Conservation (phyloP, 2,888 invertebrate genomes). For the Anticlea derivata region DNA sequence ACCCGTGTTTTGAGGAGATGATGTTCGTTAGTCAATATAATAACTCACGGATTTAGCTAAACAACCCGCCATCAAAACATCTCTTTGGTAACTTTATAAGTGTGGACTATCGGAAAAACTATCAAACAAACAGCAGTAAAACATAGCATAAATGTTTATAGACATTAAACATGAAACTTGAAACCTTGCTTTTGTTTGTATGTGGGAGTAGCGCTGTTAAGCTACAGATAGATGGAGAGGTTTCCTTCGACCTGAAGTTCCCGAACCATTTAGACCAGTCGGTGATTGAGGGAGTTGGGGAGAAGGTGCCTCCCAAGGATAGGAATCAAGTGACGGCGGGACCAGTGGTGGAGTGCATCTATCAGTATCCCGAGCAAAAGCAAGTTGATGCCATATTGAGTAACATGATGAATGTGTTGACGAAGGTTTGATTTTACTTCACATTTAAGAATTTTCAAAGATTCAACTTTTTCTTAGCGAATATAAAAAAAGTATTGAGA, state of each 20-base stretch:
- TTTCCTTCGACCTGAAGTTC: slow-evolving; percentile 28
- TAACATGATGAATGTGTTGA: slow-evolving; percentile 57
- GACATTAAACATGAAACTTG: slow-evolving; percentile 16
- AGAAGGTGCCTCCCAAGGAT: not conserved
- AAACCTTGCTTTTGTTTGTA: slow-evolving; percentile 1
- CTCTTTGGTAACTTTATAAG: slow-evolving; percentile 4
- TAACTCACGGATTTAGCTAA: too few relatives aligned
- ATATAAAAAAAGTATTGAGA: too few relatives aligned
- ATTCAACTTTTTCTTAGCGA: too few relatives aligned
- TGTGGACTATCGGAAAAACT: slow-evolving; percentile 10
- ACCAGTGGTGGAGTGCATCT: slow-evolving; percentile 43
- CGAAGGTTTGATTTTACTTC: slow-evolving; percentile 43
- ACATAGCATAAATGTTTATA: slow-evolving; percentile 4
- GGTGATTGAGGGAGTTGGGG: not conserved
- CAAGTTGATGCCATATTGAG: slow-evolving; percentile 52
- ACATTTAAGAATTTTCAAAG: too few relatives aligned
- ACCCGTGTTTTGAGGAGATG: too few relatives aligned
- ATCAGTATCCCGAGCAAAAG: slow-evolving; percentile 47
- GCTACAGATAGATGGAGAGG: slow-evolving; percentile 26
- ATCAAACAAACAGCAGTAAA: slow-evolving; percentile 19
- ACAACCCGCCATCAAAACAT: not conserved
- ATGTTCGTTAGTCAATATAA: too few relatives aligned
- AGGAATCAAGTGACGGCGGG: slow-evolving; percentile 29
- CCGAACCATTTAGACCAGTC: not conserved
- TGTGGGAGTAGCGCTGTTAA: slow-evolving; percentile 5